A percentile compares a stretch with the other conserved stretches of the same genome.
These are phyloP conservation scores for Pogoniulus pusillus DNA, from an alignment of 2,797 vertebrate genomes.

Conservation along the genomic window DNA sequence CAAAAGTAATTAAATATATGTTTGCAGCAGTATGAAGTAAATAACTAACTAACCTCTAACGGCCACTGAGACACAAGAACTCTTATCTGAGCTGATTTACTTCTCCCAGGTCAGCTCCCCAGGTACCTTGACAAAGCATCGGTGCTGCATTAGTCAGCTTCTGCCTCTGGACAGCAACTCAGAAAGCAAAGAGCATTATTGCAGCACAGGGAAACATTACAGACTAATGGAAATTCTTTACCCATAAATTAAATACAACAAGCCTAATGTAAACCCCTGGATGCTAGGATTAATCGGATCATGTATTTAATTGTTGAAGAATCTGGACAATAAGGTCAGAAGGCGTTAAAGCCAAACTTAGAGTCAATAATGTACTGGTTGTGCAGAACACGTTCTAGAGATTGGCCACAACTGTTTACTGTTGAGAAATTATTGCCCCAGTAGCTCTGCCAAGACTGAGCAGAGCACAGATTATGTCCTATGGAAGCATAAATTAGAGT, in stretches of 20 bases:
- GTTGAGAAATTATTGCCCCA: constrained; percentile 9
- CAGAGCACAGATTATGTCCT: not conserved
- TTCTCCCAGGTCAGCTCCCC: not conserved
- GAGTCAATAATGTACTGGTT: not conserved
- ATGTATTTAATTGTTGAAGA: constrained; percentile 14
- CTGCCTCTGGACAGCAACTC: not conserved
- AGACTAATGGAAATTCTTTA: not conserved
- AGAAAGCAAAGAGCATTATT: not conserved
- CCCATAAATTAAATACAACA: constrained; percentile 8
- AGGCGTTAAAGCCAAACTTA: not conserved
- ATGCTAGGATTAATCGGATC: constrained; percentile 6
- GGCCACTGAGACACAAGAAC: not conserved
- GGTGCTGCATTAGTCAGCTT: not conserved
- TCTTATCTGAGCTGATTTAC: not conserved
- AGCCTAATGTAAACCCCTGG: not conserved
- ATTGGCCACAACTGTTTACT: not conserved
- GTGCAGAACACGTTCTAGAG: not conserved
- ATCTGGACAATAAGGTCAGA: not conserved
- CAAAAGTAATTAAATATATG: not conserved
- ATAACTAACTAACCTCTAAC: not conserved
- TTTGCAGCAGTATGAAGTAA: not conserved
- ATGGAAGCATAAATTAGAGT: not conserved
- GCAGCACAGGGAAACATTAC: not conserved
- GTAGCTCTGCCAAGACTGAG: not conserved
- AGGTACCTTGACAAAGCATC: not conserved